Conservation (phyloP, 2,113 vertebrate species). For the Motacilla alba region DNA sequence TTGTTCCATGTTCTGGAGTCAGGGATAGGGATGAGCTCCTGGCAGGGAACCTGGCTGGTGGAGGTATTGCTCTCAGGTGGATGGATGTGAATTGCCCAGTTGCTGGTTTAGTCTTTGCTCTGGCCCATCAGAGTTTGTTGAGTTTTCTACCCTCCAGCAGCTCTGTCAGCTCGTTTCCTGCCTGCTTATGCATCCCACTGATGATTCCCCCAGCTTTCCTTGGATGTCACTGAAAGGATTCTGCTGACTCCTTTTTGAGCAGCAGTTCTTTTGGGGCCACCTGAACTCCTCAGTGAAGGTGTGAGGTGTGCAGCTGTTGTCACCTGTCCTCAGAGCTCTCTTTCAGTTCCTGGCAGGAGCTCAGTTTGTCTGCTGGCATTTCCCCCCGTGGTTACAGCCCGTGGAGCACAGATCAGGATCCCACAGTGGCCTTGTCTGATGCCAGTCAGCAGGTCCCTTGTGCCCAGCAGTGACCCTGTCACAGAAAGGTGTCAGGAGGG, state of each 20-base stretch:
- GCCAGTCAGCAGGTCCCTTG: background rate
- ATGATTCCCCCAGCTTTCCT: background rate
- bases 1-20: background rate
- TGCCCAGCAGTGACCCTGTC: background rate
- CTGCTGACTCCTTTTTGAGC: background rate
- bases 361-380: background rate
- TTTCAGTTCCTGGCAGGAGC: background rate
- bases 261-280: background rate
- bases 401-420: background rate
- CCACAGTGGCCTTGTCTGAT: background rate
- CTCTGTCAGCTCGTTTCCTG: background rate
- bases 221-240: background rate
- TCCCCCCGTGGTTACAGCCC: rapidly evolving
- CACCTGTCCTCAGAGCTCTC: background rate
- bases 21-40: background rate
- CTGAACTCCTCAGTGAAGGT: background rate
- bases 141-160: background rate
- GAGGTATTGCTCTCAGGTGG: background rate
- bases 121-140: background rate
- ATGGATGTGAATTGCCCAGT: background rate
- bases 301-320: background rate
- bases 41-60: background rate
- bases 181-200: background rate
- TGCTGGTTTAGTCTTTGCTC: background rate
- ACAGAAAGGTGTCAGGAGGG: no score